Conservation (phyloP, 2,797 vertebrate species). For the Eulemur mongoz region DNA sequence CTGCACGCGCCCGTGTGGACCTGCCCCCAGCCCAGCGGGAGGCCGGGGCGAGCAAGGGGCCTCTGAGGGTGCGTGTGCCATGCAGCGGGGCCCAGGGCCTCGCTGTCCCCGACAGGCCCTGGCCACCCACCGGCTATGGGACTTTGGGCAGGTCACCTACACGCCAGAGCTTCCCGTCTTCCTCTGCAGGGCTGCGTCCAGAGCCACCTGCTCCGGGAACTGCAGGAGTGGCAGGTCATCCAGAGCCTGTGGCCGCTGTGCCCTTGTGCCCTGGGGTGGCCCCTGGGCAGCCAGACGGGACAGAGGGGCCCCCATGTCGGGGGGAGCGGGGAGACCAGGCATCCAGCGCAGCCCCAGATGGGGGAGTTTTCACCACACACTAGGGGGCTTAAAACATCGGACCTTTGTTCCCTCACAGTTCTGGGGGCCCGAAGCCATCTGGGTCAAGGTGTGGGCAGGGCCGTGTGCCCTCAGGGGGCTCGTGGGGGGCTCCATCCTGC, state of each 20-base stretch:
- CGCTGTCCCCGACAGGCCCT: background rate
- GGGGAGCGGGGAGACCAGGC: background rate
- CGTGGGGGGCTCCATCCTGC: background rate
- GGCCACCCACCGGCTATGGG: background rate
- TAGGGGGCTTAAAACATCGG: background rate
- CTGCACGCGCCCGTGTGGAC: background rate
- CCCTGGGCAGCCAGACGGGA: background rate
- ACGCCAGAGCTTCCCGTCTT: background rate
- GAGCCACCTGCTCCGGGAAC: background rate
- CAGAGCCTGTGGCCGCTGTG: background rate
- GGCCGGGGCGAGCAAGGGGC: background rate
- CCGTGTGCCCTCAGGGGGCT: background rate
- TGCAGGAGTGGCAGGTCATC: no score
- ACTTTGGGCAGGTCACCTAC: accelerated
- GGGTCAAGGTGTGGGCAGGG: no score
- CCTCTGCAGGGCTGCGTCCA: no score
- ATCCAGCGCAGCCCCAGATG: background rate
- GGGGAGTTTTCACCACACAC: background rate
- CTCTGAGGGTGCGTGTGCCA: background rate
- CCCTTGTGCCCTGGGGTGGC: background rate
- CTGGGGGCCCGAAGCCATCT: background rate
- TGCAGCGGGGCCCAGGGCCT: background rate
- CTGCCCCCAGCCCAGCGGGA: background rate
- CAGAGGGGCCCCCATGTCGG: background rate
- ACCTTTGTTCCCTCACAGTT: no score